Conservation (phyloP, 2,888 invertebrate genomes). For the Abrostola tripartita region DNA sequence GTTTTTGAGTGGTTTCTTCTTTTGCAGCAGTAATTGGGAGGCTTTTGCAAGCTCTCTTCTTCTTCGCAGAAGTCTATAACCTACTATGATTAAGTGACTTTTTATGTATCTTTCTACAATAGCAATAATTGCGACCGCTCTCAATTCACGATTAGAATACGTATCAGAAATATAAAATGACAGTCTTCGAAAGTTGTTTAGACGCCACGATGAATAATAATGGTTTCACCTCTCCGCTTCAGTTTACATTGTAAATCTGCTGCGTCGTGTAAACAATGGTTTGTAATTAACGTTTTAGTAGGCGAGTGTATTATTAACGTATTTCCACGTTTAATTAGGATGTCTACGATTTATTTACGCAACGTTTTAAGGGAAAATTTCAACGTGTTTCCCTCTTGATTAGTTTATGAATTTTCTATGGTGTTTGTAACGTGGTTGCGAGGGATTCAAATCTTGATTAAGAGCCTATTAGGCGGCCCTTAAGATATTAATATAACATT, state of each 20-base stretch:
- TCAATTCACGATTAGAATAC: slow-evolving; percentile 21
- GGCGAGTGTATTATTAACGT: slow-evolving; percentile 56
- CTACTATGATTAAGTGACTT: too few relatives aligned
- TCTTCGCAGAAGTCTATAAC: too few relatives aligned
- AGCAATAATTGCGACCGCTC: slow-evolving; percentile 5
- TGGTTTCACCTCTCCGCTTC: slow-evolving; percentile 52
- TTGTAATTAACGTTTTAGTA: slow-evolving; percentile 66
- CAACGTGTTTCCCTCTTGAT: slow-evolving; percentile 28
- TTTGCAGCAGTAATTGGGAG: too few relatives aligned
- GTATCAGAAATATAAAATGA: slow-evolving; percentile 46
- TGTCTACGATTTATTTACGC: slow-evolving; percentile 44
- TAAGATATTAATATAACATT: slow-evolving; percentile 12
- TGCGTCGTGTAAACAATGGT: slow-evolving; percentile 57
- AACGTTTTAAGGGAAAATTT: slow-evolving; percentile 33
- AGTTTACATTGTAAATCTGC: slow-evolving; percentile 67
- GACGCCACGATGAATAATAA: slow-evolving; percentile 62
- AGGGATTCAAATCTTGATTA: slow-evolving; percentile 19
- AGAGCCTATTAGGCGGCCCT: slow-evolving; percentile 9
- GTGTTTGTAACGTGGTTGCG: slow-evolving; percentile 15
- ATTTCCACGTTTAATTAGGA: slow-evolving; percentile 56
- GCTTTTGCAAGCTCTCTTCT: too few relatives aligned
- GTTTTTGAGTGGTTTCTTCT: too few relatives aligned
- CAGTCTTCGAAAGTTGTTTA: slow-evolving; percentile 50
- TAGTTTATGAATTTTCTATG: slow-evolving; percentile 48
- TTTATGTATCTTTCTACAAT: too few relatives aligned